These are phyloP conservation scores for Reinhardtius hippoglossoides DNA, from an alignment of 2,113 vertebrate genomes.

Conservation along the genomic window DNA sequence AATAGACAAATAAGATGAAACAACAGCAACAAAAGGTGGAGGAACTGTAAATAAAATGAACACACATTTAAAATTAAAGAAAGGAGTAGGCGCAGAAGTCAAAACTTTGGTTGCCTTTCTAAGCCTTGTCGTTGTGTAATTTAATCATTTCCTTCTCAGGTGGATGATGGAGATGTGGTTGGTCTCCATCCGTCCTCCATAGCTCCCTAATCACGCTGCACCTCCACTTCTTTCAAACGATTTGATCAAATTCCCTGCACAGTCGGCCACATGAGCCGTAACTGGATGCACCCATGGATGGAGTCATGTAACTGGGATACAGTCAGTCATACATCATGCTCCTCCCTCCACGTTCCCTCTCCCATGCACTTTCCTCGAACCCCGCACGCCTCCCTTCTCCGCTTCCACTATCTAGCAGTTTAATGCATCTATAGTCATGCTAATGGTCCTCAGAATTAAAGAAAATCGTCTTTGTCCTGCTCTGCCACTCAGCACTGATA, in stretches of 20 bases:
- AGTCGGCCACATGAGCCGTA: not conserved
- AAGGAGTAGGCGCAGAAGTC: too few relatives aligned
- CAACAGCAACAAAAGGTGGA: not conserved
- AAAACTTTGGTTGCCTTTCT: too few relatives aligned
- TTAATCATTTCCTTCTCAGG: not conserved
- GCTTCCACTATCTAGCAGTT: conserved; percentile 61
- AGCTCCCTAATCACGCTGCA: not conserved
- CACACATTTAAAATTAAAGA: not conserved
- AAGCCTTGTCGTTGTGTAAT: not conserved
- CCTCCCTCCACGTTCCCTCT: conserved; percentile 25
- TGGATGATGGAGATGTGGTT: not conserved
- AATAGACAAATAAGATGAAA: not conserved
- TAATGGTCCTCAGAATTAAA: conserved; percentile 67
- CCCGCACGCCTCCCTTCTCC: conserved; percentile 18
- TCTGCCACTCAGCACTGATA: conserved; percentile 76
- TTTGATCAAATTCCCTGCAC: not conserved
- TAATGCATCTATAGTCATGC: conserved; percentile 81
- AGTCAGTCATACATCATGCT: conserved; percentile 24
- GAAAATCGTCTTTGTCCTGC: conserved; percentile 75
- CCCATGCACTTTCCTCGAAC: conserved; percentile 6
- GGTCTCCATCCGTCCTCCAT: not conserved
- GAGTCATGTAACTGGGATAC: conserved; percentile 30
- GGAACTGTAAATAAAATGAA: not conserved
- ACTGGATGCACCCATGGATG: conserved; percentile 14
- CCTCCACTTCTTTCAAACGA: not conserved